Evolutionary conservation across 2,113 vertebrate genomes (phyloP).

Genomic region (Clupea harengus): DNA sequence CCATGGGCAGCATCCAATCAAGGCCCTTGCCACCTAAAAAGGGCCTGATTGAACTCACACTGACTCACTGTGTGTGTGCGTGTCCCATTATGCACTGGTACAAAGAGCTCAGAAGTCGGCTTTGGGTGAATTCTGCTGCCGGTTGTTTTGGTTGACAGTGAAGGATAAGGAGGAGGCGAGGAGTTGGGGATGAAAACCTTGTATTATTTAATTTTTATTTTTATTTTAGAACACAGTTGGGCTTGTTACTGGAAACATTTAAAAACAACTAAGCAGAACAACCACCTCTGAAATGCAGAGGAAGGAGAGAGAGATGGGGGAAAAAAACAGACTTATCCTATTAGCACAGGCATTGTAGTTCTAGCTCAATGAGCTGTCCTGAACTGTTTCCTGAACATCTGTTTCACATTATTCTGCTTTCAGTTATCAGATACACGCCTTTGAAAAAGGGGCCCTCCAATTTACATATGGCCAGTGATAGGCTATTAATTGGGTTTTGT

Average conservation of each 20-base stretch:
- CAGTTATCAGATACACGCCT: constrained; percentile 62
- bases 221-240: neutral
- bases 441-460: constrained; percentile 59
- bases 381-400: constrained; percentile 73
- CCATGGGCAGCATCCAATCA: neutral
- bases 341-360: constrained; percentile 71
- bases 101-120: neutral
- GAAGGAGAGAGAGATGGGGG: constrained; percentile 54
- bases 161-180: neutral
- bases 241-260: neutral
- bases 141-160: neutral
- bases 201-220: neutral
- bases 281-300: constrained; percentile 51
- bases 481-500: constrained; percentile 66
- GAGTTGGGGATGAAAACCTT: neutral
- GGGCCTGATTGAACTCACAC: neutral
- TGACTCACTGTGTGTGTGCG: neutral
- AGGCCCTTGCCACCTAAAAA: neutral
- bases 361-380: constrained; percentile 73
- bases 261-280: neutral
- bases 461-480: constrained; percentile 72
- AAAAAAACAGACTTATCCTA: constrained; percentile 52
- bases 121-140: neutral
- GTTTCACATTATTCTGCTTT: constrained; percentile 74
- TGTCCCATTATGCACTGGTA: neutral